Base-by-base conservation (phyloP, 2,888 invertebrate species). In the Netelia fuscicornis region DNA sequence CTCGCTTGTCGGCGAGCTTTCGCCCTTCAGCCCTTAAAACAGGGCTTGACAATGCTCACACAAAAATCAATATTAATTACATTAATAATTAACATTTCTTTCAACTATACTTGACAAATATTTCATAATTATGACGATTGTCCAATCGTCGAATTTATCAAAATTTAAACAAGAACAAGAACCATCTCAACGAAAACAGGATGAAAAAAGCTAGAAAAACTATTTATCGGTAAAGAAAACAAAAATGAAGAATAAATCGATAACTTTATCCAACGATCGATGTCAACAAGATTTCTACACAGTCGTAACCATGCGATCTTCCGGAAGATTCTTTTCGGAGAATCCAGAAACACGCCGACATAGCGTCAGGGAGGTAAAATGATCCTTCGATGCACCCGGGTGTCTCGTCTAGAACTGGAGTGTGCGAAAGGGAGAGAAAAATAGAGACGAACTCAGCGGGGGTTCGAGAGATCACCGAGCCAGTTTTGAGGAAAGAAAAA, bases 341-440 rank as follows among this genome's bases (percentile, higher is more conserved):
- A 82, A 71, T 72, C 65, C 71, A 72, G 76, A 67, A 85, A 70
- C 85, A 76, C 71, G 79, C 79, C 54, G 74, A 56, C 52, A 30
- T 30, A 42, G 54, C 62, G 48, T 42, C 20, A 56, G 25, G 58
- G 56, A 44, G 68, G 77, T 75, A 84, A 84, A 83, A 84, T 74
- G 84, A 86, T 86, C 81, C 85, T 84, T 81, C 81, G 91, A 87
- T 87, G 88, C 86, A 88, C 76, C 71, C 54, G 65, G 82, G 60
- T 25, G 60, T 44, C n/a, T 72, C 42, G n/a, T 62, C 23, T 65
- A 13, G 30, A 10, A 75, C 44, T 23, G 23, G 62, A 25, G 17
- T 13, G 44, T 11, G 74, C 20, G 17, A 60, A 2, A 60, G 48
- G 17, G 17, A 17, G 17, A 17, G 17, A 17, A 17, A 17, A 17